phyloP scores from a whole-genome alignment of 2,888 invertebrate species.

The Entomobrya proxima region DNA sequence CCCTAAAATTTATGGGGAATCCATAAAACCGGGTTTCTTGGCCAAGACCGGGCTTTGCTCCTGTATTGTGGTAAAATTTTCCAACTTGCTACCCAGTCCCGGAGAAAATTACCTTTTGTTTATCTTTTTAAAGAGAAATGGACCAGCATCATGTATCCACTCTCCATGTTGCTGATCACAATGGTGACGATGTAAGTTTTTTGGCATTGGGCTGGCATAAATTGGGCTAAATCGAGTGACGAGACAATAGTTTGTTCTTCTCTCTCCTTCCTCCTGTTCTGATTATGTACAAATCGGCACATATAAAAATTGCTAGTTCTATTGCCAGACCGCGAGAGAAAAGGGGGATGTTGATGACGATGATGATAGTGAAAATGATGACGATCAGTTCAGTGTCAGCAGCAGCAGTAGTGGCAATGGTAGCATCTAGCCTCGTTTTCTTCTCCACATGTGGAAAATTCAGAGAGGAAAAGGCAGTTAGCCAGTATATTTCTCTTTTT shows the following conservation, averaged over 20 bases:
- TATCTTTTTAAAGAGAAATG: neutral
- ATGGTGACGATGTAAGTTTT: neutral
- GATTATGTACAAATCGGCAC: neutral
- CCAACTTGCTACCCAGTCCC: neutral
- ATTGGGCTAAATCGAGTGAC: constrained; percentile 5
- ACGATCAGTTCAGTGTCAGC: neutral
- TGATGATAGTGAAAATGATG: constrained; percentile 29
- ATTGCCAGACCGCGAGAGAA: neutral
- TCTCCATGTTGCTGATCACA: too few species aligned
- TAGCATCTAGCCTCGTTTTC: constrained; percentile 18
- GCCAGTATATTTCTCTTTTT: too few species aligned
- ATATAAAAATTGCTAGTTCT: neutral
- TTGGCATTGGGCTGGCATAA: neutral
- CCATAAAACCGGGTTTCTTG: too few species aligned
- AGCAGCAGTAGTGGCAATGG: too few species aligned
- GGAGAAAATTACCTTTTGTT: neutral
- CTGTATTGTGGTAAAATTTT: neutral
- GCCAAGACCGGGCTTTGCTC: too few species aligned
- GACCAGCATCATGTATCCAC: too few species aligned
- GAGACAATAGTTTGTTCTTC: constrained; percentile 14
- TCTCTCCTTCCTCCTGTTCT: neutral
- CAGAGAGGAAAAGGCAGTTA: constrained; percentile 53
- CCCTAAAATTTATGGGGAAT: too few species aligned
- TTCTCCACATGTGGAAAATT: constrained; percentile 57
- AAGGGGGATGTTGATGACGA: constrained; percentile 3